Evolutionary conservation across 2,113 vertebrate species (phyloP).

Genomic region (Hemiprocne comata): DNA sequence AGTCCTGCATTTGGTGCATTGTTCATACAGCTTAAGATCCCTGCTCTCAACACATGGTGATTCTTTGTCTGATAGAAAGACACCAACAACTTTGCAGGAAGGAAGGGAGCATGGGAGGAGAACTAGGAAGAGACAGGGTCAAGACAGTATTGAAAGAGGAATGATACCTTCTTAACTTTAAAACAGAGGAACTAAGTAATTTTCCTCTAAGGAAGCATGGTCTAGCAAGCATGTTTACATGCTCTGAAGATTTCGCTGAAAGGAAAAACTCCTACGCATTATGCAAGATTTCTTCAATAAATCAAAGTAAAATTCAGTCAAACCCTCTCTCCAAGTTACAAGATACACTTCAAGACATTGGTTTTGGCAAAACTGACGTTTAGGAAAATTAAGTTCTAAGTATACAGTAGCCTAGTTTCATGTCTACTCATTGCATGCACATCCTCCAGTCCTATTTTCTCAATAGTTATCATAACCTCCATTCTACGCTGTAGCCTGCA

Average conservation of each 20-base stretch:
- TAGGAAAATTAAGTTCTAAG: neutral
- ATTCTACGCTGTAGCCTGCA: neutral
- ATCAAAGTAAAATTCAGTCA: neutral
- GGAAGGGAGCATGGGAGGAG: constrained; percentile 21
- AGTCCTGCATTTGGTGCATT: neutral
- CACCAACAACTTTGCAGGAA: constrained; percentile 21
- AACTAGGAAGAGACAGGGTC: constrained; percentile 35
- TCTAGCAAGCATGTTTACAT: neutral
- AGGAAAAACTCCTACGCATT: neutral
- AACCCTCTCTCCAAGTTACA: rapidly evolving
- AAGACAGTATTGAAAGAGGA: constrained; percentile 17
- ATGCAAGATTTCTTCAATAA: neutral
- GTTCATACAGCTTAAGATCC: neutral
- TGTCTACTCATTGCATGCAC: neutral
- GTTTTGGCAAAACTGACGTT: neutral
- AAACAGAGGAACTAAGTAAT: constrained; percentile 33
- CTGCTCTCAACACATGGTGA: neutral
- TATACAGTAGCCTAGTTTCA: neutral
- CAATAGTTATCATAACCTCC: neutral
- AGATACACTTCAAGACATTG: neutral
- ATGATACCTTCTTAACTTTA: neutral
- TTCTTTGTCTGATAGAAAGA: constrained; percentile 31
- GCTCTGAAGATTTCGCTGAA: neutral
- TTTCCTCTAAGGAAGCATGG: constrained; percentile 36
- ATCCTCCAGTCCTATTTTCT: neutral